Percentiles rank a stretch among this genome's conserved stretches.
phyloP scores from a whole-genome alignment of 2,888 invertebrate species.

The Erynnis tages region DNA sequence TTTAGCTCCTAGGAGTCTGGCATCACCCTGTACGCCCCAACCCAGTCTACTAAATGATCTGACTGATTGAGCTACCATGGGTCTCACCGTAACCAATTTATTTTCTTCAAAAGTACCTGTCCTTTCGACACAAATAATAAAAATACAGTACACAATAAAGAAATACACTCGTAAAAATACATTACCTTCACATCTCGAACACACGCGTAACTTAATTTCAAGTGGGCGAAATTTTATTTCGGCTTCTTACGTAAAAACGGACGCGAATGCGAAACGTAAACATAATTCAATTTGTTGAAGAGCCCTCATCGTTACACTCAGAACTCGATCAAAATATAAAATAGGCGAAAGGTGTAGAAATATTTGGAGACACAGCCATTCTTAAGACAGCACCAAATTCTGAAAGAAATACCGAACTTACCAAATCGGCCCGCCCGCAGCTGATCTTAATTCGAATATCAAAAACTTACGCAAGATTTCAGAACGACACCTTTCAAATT shows the following conservation, averaged over 20 bases:
- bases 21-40: no score
- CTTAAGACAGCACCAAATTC: background rate
- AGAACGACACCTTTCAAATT: background rate
- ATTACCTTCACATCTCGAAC: background rate
- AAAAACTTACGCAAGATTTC: background rate
- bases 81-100: no score
- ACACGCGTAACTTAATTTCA: background rate
- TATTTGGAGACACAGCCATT: background rate
- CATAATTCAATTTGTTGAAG: conserved; percentile 11
- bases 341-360: background rate
- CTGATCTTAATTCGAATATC: background rate
- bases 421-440: background rate
- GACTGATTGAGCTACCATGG: no score
- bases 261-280: conserved; percentile 6
- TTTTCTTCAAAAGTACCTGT: no score
- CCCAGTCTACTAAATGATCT: no score
- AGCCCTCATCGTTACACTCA: background rate
- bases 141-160: no score
- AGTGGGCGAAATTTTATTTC: conserved; percentile 2
- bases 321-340: conserved; percentile 2
- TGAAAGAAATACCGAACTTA: background rate
- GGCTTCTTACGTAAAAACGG: conserved; percentile 2
- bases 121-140: no score
- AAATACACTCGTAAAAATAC: background rate
- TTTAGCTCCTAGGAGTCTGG: no score